These are phyloP conservation scores for Fundulus diaphanus DNA, from an alignment of 2,797 vertebrate species.

Conservation along the genomic window DNA sequence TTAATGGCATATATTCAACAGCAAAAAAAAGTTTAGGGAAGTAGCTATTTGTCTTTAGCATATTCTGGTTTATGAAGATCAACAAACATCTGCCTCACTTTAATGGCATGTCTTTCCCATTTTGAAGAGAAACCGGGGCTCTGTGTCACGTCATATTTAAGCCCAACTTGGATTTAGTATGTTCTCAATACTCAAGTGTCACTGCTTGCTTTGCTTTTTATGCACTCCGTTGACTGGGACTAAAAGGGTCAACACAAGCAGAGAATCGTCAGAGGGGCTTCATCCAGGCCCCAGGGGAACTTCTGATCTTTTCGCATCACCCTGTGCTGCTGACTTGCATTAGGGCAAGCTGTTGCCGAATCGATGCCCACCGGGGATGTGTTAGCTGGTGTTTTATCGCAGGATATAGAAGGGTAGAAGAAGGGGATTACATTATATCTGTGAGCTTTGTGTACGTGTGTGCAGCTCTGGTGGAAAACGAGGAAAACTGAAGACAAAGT, in stretches of 20 bases:
- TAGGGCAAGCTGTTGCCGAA: constrained; percentile 50
- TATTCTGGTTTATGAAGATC: neutral
- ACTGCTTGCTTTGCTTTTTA: neutral
- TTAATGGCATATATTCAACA: too few species aligned
- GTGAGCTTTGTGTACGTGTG: constrained; percentile 4
- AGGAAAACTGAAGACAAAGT: neutral
- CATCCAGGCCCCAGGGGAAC: constrained; percentile 43
- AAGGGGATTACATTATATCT: constrained; percentile 6
- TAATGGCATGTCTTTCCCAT: neutral
- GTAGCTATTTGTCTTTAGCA: neutral
- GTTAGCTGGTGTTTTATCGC: constrained; percentile 59
- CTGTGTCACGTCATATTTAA: neutral
- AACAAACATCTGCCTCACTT: neutral
- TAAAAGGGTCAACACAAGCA: neutral
- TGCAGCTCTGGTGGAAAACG: neutral
- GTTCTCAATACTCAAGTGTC: neutral
- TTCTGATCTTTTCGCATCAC: constrained; percentile 69
- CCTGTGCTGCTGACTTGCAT: constrained; percentile 45
- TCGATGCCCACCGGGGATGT: constrained; percentile 55
- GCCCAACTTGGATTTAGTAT: neutral
- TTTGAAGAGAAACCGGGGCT: neutral
- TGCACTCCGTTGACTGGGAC: neutral
- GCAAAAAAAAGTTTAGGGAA: too few species aligned
- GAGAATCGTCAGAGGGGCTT: constrained; percentile 25
- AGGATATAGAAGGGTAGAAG: constrained; percentile 14